These are phyloP conservation scores for Nomada goodeniana DNA, from an alignment of 2,888 invertebrate species.

Conservation along the genomic window DNA sequence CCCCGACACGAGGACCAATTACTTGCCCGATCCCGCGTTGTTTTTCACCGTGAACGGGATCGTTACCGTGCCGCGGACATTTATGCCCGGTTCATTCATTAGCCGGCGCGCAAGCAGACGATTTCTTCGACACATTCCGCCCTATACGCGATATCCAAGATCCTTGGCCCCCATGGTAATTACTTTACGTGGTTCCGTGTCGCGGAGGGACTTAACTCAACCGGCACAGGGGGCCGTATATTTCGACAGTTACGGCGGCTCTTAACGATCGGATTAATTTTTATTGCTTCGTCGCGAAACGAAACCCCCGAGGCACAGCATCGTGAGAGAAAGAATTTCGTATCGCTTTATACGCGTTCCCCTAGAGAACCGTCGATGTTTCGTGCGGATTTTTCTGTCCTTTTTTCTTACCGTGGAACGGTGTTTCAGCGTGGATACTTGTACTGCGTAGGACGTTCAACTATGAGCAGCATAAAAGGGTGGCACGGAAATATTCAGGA, in stretches of 20 bases:
- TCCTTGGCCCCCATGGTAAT: slow-evolving; percentile 31
- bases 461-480: not conserved
- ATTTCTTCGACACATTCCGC: slow-evolving; percentile 22
- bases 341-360: slow-evolving; percentile 68
- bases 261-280: slow-evolving; percentile 82
- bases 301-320: slow-evolving; percentile 66
- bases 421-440: not conserved
- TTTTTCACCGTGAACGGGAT: slow-evolving; percentile 20
- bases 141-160: slow-evolving; percentile 11
- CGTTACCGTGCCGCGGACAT: slow-evolving; percentile 28
- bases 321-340: slow-evolving; percentile 65
- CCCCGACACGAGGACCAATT: slow-evolving; percentile 46
- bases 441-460: not conserved
- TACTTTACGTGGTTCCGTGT: slow-evolving; percentile 40
- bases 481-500: not conserved
- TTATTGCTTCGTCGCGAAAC: slow-evolving; percentile 76
- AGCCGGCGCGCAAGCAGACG: slow-evolving; percentile 1
- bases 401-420: not conserved
- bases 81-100: slow-evolving; percentile 39
- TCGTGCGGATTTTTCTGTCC: not conserved
- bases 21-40: slow-evolving; percentile 14
- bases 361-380: slow-evolving; percentile 21
- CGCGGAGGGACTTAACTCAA: slow-evolving; percentile 54
- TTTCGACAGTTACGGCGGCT: slow-evolving; percentile 76
- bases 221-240: slow-evolving; percentile 74